Evolutionary conservation across 2,888 invertebrate genomes (phyloP).

Genomic region (Oscheius sp.): DNA sequence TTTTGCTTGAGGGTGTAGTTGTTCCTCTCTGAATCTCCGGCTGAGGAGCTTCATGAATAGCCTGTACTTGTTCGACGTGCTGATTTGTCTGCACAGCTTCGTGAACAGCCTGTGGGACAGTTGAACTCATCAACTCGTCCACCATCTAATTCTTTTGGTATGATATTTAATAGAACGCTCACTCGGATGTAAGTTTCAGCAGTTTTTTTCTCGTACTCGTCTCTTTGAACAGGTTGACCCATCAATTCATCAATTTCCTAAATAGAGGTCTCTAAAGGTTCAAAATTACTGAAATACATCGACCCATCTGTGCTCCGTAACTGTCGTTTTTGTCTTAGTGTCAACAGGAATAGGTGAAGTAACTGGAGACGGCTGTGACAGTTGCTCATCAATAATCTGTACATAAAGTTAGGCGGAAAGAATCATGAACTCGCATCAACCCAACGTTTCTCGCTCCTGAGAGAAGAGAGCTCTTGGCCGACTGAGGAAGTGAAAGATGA

Average conservation of each 20-base stretch:
- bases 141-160: constrained; percentile 12
- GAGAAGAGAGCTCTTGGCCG: constrained; percentile 28
- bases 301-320: constrained; percentile 54
- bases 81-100: constrained; percentile 26
- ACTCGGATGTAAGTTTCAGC: constrained; percentile 36
- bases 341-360: constrained; percentile 53
- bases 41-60: constrained; percentile 50
- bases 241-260: constrained; percentile 35
- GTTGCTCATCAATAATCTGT: constrained; percentile 48
- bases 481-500: constrained; percentile 4
- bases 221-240: constrained; percentile 28
- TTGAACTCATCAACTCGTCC: constrained; percentile 33
- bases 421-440: constrained; percentile 39
- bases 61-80: constrained; percentile 34
- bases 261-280: background rate
- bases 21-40: constrained; percentile 46
- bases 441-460: constrained; percentile 49
- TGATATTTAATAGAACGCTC: background rate
- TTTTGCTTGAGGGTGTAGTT: constrained; percentile 43
- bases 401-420: background rate
- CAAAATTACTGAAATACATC: constrained; percentile 36
- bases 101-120: constrained; percentile 27
- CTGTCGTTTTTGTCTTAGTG: constrained; percentile 36
- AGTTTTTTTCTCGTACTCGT: constrained; percentile 18
- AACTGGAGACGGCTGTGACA: constrained; percentile 46